phyloP scores from a whole-genome alignment of 35 echinoderm and acorn worm genomes.

The Lytechinus variegatus region DNA sequence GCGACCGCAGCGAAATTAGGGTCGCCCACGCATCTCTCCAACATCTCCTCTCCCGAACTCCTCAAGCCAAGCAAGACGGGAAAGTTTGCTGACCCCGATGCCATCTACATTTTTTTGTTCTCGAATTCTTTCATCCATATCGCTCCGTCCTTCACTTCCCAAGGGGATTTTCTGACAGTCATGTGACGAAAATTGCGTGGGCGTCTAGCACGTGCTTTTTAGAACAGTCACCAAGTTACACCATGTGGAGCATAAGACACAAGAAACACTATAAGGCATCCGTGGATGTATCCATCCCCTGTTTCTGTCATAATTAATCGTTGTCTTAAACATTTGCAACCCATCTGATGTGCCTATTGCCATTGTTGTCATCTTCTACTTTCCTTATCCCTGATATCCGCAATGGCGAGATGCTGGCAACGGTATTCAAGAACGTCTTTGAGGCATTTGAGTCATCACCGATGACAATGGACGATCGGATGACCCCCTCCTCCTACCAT shows the following conservation, averaged over 20 bases:
- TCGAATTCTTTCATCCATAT: background rate
- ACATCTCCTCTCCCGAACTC: background rate
- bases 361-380: background rate
- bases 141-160: background rate
- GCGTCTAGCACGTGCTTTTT: constrained; percentile 39
- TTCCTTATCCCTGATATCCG: background rate
- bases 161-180: constrained; percentile 28
- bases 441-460: background rate
- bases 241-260: background rate
- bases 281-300: background rate
- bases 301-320: background rate
- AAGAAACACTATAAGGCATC: background rate
- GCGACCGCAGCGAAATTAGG: constrained; percentile 2
- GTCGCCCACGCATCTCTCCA: constrained; percentile 20
- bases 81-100: constrained; percentile 40
- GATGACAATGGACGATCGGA: background rate
- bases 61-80: background rate
- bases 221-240: background rate
- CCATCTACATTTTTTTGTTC: background rate
- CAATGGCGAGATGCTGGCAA: background rate
- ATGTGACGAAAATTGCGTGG: constrained; percentile 51
- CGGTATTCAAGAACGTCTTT: background rate
- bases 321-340: background rate
- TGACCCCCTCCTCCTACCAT: background rate
- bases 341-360: background rate